A percentile compares a stretch with the other conserved stretches of the same genome.
Conservation (phyloP, 2,888 invertebrate species). For the Corbicula japonica region DNA sequence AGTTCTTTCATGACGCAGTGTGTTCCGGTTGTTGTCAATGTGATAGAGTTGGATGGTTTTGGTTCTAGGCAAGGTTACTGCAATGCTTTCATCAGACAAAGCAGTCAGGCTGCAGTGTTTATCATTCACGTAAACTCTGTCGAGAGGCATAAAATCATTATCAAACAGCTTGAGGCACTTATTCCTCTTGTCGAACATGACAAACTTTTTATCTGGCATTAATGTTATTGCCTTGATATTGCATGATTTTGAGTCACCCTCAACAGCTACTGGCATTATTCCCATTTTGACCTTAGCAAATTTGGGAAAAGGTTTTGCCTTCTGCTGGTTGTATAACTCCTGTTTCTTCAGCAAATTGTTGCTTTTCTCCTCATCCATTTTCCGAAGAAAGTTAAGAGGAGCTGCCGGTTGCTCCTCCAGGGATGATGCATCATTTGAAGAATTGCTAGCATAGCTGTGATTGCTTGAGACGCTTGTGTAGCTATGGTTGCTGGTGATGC, state of each 20-base stretch:
- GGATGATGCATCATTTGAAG: slow-evolving; percentile 5
- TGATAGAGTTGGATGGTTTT: slow-evolving; percentile 44
- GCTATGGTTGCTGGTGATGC: no score
- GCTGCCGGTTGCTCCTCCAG: slow-evolving; percentile 1
- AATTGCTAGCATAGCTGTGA: background rate
- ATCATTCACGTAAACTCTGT: slow-evolving; percentile 32
- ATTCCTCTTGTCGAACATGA: slow-evolving; percentile 55
- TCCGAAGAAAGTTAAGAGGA: slow-evolving; percentile 22
- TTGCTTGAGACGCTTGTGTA: no score
- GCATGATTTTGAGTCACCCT: slow-evolving; percentile 48
- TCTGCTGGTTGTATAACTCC: slow-evolving; percentile 40
- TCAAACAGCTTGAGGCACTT: slow-evolving; percentile 59
- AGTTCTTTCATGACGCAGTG: slow-evolving; percentile 30
- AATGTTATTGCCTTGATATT: slow-evolving; percentile 48
- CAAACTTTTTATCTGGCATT: slow-evolving; percentile 38
- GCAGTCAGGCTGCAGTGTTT: slow-evolving; percentile 51
- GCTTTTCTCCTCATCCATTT: slow-evolving; percentile 22
- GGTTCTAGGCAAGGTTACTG: slow-evolving; percentile 44
- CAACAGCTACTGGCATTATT: slow-evolving; percentile 39
- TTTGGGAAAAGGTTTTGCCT: slow-evolving; percentile 56
- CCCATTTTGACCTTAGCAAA: slow-evolving; percentile 43
- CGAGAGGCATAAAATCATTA: slow-evolving; percentile 54
- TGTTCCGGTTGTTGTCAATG: slow-evolving; percentile 34
- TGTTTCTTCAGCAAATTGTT: slow-evolving; percentile 17
- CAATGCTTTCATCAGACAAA: slow-evolving; percentile 39